Base-by-base conservation (phyloP, 1,140 invertebrate genomes). In the Drosophila obscura region DNA sequence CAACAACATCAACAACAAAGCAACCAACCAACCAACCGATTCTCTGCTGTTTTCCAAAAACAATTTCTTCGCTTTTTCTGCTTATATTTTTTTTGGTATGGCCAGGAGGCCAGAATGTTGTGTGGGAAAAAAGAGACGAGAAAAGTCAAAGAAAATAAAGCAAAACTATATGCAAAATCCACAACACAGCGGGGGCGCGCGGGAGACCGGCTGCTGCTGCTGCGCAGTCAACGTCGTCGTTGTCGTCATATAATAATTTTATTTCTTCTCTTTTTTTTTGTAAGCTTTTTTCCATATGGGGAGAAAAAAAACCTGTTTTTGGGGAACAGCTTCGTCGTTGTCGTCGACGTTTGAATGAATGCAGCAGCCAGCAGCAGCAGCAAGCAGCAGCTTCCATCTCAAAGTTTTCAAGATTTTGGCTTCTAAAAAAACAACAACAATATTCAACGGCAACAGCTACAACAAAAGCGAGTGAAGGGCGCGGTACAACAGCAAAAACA, bases 171-270 rank as follows among this genome's bases (percentile, higher is more conserved):
- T 53, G 49, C 59, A 64, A 48, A 68, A 57, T 35, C 41, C 56
- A 50, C 43, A 66, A 44, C 19, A 19, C 58, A 28, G 19, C 61
- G 35, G 28, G 24, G 31, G 19, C 16, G 45, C 28, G 26, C 8
- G 28, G 44, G 22, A 22, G 31, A 35, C n/a, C 22, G 22, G 15
- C 19, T 19, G 19, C 46, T 11, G 19, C 46, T 2, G 51, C 64
- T 43, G 49, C 61, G 66, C 61, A 43, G 66, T 24, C 15, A 45
- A n/a, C 61, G 55, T 31, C 53, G n/a, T 49, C 44, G 49, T 65
- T 61, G 79, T 65, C 55, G 80, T 83, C 79, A 82, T 83, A 84
- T 72, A 74, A 68, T 57, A 55, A 49, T 50, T 77, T 68, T 61
- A 68, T 77, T 57, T 61, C 46, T 58, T 28, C 52, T 58, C 58